phyloP scores from a whole-genome alignment of 2,113 vertebrate genomes.

The Hirundichthys speculiger region DNA sequence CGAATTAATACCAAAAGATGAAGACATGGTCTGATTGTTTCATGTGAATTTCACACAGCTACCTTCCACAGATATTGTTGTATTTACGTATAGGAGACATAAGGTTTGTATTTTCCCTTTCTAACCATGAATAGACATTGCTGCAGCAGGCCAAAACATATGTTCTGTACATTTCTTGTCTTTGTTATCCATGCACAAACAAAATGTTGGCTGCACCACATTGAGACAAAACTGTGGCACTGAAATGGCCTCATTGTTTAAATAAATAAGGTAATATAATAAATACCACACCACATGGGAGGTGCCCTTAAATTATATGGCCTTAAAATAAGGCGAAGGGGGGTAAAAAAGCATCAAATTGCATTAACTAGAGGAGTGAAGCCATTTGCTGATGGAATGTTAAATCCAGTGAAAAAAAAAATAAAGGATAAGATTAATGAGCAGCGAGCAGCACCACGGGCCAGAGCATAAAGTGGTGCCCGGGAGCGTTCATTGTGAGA shows the following conservation, averaged over 20 bases:
- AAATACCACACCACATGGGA: conserved; percentile 57
- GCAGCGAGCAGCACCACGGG: conserved; percentile 56
- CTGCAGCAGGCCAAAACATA: too few relatives aligned
- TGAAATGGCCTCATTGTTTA: conserved; percentile 56
- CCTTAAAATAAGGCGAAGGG: background rate
- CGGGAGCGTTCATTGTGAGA: conserved; percentile 57
- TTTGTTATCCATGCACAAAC: too few relatives aligned
- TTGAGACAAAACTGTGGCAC: conserved; percentile 20
- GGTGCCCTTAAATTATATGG: conserved; percentile 60
- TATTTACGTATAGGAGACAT: too few relatives aligned
- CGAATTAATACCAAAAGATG: too few relatives aligned
- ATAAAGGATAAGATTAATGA: conserved; percentile 71
- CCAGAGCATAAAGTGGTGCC: conserved; percentile 46
- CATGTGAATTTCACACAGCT: too few relatives aligned
- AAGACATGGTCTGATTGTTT: too few relatives aligned
- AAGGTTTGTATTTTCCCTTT: too few relatives aligned
- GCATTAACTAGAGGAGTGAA: conserved; percentile 73
- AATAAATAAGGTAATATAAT: conserved; percentile 62
- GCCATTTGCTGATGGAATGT: conserved; percentile 74
- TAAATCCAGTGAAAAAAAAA: conserved; percentile 75
- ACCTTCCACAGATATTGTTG: too few relatives aligned
- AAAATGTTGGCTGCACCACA: too few relatives aligned
- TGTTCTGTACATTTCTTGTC: too few relatives aligned
- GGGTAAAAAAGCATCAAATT: conserved; percentile 75
- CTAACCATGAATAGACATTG: too few relatives aligned